A percentile compares a stretch with the other conserved stretches of the same genome.
These are phyloP conservation scores for Bombyx mori DNA, from an alignment of 1,140 invertebrate species.

Conservation along the genomic window DNA sequence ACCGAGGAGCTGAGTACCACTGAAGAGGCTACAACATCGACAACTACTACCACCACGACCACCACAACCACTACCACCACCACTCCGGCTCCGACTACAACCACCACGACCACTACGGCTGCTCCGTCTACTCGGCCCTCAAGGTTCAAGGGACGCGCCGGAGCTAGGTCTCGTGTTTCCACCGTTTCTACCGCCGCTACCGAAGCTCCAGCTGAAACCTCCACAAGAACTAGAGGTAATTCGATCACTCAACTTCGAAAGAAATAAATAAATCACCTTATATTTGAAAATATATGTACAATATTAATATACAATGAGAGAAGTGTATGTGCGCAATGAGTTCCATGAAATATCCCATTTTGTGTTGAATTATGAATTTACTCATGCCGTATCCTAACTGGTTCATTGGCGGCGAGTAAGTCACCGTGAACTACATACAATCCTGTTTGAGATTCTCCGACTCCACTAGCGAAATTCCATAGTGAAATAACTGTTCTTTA, in stretches of 20 bases:
- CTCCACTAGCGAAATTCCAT: conserved; percentile 5
- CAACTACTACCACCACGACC: conserved; percentile 72
- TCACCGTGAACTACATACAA: conserved; percentile 15
- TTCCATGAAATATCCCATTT: no score
- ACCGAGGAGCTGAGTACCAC: conserved; percentile 68
- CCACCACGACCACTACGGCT: conserved; percentile 30
- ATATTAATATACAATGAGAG: no score
- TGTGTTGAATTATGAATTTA: no score
- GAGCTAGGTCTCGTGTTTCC: conserved; percentile 37
- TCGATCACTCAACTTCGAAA: no score
- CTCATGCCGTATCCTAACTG: no score
- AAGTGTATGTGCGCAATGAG: no score
- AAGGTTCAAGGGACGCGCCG: conserved; percentile 49
- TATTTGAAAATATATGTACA: no score
- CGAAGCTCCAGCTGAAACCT: conserved; percentile 50
- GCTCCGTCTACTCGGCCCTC: conserved; percentile 48
- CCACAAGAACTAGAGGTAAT: conserved; percentile 56
- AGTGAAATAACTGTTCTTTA: no score
- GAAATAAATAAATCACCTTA: no score
- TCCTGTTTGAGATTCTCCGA: conserved; percentile 9
- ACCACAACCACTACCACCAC: conserved; percentile 45
- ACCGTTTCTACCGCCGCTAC: conserved; percentile 42
- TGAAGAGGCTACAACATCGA: conserved; percentile 73
- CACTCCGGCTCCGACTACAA: conserved; percentile 34
- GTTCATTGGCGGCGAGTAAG: background rate